Evolutionary conservation across 2,888 invertebrate genomes (phyloP).

Genomic region (Acanthosepion esculentum): DNA sequence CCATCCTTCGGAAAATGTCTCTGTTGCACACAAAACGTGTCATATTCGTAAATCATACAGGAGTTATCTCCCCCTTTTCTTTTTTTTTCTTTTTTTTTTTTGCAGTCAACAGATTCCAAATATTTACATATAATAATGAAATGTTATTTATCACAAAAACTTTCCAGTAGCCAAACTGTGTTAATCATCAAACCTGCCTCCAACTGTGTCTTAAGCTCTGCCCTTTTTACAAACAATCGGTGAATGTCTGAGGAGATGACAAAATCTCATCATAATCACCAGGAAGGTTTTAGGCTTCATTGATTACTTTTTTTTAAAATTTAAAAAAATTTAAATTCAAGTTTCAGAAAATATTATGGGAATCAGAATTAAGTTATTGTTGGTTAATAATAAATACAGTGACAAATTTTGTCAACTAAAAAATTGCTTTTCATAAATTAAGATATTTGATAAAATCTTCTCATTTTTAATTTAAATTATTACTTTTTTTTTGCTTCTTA

Average conservation of each 20-base stretch:
- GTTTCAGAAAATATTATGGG: background rate
- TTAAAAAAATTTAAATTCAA: background rate
- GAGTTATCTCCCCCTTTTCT: background rate
- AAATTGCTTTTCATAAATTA: background rate
- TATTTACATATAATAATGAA: conserved; percentile 33
- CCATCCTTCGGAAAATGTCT: background rate
- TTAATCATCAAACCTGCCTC: conserved; percentile 33
- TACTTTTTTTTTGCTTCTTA: too few relatives aligned
- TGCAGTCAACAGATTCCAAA: background rate
- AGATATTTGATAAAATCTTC: too few relatives aligned
- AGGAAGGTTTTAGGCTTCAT: background rate
- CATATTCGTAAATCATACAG: background rate
- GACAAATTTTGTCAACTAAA: background rate
- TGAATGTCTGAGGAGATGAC: background rate
- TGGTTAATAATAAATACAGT: background rate
- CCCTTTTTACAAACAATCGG: background rate
- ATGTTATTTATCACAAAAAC: conserved; percentile 4
- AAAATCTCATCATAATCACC: background rate
- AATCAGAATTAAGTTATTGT: background rate
- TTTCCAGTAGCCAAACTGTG: background rate
- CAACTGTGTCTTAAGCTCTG: background rate
- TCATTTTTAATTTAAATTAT: too few relatives aligned
- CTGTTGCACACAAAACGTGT: background rate
- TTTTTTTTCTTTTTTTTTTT: background rate
- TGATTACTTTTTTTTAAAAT: background rate